phyloP scores from a whole-genome alignment of 2,797 vertebrate species.

The Sebastes oblongus region DNA sequence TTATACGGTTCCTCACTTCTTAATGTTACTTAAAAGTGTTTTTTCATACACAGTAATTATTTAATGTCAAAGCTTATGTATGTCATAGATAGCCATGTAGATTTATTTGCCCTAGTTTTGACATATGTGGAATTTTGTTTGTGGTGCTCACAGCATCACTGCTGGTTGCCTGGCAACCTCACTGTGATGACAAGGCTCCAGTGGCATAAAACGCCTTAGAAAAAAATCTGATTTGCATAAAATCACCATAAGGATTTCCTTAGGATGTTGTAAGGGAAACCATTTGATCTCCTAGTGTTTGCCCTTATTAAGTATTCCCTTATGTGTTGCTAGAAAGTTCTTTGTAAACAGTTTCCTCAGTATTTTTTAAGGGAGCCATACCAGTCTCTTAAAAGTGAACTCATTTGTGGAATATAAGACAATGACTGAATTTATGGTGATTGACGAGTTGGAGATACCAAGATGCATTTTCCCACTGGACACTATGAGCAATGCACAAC shows the following conservation, averaged over 20 bases:
- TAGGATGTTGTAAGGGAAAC: not conserved
- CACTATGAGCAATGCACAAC: not conserved
- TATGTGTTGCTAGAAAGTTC: not conserved
- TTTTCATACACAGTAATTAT: not conserved
- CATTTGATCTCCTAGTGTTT: no score
- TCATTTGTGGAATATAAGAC: not conserved
- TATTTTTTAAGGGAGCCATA: not conserved
- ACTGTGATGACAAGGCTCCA: not conserved
- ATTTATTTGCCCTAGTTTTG: not conserved
- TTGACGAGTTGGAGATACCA: not conserved
- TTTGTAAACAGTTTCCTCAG: not conserved
- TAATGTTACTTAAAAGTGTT: not conserved
- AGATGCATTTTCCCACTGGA: not conserved
- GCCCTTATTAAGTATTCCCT: not conserved
- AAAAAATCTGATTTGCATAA: not conserved
- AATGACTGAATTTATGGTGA: not conserved
- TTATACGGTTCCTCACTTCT: not conserved
- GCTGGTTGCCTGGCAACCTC: constrained; percentile 8
- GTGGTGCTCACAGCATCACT: not conserved
- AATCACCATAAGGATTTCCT: not conserved
- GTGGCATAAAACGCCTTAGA: not conserved
- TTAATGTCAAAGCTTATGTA: not conserved
- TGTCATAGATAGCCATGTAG: not conserved
- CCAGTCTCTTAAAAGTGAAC: not conserved
- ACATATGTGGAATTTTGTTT: not conserved